phyloP scores from a whole-genome alignment of 2,888 invertebrate species.

The Hirtodrosophila confusa region DNA sequence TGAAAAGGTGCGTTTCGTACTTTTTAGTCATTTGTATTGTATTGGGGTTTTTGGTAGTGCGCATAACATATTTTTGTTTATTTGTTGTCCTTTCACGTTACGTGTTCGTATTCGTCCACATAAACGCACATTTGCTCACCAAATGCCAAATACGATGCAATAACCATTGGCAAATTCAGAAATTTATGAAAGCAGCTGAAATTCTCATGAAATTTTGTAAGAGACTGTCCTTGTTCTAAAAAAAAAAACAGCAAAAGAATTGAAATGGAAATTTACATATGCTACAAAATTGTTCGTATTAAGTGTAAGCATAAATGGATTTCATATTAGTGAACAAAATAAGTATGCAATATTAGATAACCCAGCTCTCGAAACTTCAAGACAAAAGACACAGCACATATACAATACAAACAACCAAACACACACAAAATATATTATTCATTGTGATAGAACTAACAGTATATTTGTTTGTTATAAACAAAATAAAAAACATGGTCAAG shows the following conservation, averaged over 20 bases:
- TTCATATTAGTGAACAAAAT: constrained; percentile 27
- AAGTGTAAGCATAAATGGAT: constrained; percentile 42
- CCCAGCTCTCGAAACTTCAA: constrained; percentile 28
- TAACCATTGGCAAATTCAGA: constrained; percentile 45
- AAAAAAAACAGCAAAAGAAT: constrained; percentile 32
- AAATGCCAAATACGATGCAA: constrained; percentile 69
- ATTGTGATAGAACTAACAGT: constrained; percentile 75
- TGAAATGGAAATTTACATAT: constrained; percentile 31
- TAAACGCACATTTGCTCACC: constrained; percentile 66
- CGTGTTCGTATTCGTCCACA: constrained; percentile 25
- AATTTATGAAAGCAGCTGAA: constrained; percentile 42
- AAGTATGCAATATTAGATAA: constrained; percentile 17
- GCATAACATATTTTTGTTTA: constrained; percentile 6
- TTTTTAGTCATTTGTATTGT: constrained; percentile 49
- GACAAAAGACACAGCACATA: constrained; percentile 49
- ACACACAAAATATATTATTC: constrained; percentile 55
- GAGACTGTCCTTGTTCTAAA: constrained; percentile 80
- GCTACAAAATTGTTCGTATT: constrained; percentile 42
- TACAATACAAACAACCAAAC: constrained; percentile 25
- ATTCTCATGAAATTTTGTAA: constrained; percentile 47
- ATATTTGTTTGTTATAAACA: constrained; percentile 63
- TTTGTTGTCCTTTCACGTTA: constrained; percentile 7
- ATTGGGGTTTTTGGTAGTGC: constrained; percentile 20
- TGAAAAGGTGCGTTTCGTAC: constrained; percentile 39
- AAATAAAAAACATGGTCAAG: constrained; percentile 19